Percentiles rank a stretch among this genome's conserved stretches.
phyloP scores from a whole-genome alignment of 1,140 invertebrate genomes.

The Phymastichus coffea region DNA sequence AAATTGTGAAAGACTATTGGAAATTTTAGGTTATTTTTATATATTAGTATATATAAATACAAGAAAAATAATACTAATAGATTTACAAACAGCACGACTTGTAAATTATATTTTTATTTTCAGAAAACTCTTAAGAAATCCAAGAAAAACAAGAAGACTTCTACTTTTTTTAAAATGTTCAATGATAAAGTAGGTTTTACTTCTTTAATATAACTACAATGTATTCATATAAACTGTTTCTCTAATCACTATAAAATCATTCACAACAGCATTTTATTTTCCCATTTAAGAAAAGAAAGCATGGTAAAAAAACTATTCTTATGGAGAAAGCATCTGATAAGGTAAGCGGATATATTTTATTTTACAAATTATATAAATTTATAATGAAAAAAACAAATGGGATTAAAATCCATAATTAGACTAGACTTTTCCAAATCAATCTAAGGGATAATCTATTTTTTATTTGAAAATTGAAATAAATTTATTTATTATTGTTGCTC shows the following conservation, averaged over 20 bases:
- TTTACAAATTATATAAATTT: neutral
- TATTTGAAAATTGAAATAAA: too few species aligned
- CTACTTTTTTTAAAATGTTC: neutral
- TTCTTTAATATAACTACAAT: neutral
- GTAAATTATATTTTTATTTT: too few species aligned
- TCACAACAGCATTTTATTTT: neutral
- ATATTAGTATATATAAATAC: too few species aligned
- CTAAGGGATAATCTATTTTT: too few species aligned
- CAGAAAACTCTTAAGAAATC: too few species aligned
- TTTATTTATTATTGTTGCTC: too few species aligned
- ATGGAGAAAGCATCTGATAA: slow-evolving; percentile 16
- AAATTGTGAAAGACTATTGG: too few species aligned
- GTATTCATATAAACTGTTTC: neutral
- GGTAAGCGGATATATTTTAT: neutral
- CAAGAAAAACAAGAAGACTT: neutral
- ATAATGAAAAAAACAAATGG: too few species aligned
- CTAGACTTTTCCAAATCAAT: too few species aligned
- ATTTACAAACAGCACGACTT: too few species aligned
- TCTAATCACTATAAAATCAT: neutral
- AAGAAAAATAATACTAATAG: too few species aligned
- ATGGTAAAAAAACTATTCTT: neutral
- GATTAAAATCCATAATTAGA: too few species aligned
- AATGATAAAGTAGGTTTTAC: neutral
- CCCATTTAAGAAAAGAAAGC: neutral
- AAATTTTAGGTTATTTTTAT: neutral